phyloP scores from a whole-genome alignment of 2,797 vertebrate genomes.

The Spinibarbus caldwelli region DNA sequence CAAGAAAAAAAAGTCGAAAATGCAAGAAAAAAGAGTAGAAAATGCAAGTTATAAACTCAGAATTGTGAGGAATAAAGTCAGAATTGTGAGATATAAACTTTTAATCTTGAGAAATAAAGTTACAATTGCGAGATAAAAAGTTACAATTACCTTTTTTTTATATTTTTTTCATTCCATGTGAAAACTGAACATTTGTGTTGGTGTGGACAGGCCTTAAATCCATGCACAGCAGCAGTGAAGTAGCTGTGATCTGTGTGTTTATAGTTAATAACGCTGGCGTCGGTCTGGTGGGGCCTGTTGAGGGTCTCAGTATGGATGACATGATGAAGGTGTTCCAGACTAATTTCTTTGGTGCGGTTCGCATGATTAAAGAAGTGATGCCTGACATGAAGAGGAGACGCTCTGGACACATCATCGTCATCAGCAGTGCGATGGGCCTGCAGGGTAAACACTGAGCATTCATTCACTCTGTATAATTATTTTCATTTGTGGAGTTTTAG shows the following conservation, averaged over 20 bases:
- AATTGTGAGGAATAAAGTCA: no score
- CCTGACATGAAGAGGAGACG: slow-evolving; percentile 83
- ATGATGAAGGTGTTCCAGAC: slow-evolving; percentile 84
- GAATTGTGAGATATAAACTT: no score
- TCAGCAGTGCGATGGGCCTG: slow-evolving; percentile 85
- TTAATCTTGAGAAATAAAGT: no score
- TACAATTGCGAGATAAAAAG: no score
- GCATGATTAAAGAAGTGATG: slow-evolving; percentile 85
- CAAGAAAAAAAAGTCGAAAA: no score
- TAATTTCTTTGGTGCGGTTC: slow-evolving; percentile 82
- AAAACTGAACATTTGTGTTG: no score
- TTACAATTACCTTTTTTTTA: no score
- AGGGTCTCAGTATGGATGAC: slow-evolving; percentile 81
- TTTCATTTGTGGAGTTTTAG: background rate
- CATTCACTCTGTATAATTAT: background rate
- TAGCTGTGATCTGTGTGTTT: background rate
- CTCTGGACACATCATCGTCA: slow-evolving; percentile 78
- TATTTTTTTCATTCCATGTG: no score
- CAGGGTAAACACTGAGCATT: slow-evolving; percentile 69
- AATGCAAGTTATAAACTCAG: no score
- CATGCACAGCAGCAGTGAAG: no score
- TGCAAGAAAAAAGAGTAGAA: no score
- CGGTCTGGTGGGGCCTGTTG: slow-evolving; percentile 81
- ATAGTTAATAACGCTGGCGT: slow-evolving; percentile 87
- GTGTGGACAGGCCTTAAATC: no score